Evolutionary conservation across 92 coral and sea anemone species (phyloP), one percentile per base, ranked within the genome.

Genomic region (Heliopora coerulea): DNA sequence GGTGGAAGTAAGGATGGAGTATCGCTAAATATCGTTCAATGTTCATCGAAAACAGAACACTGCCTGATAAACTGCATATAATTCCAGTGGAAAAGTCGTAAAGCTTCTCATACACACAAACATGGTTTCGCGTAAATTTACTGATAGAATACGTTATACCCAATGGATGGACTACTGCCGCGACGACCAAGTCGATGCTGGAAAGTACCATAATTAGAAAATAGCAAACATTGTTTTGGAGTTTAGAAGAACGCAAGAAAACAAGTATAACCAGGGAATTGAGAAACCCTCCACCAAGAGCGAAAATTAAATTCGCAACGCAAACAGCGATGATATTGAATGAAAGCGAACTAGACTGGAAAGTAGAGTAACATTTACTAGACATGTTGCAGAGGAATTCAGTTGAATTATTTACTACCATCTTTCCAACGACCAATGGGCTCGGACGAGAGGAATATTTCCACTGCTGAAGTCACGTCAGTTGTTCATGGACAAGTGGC

Each of bases 261-360:
- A 29, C 33, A 27, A 6, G 27, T 6, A 58, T 26, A 58, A 58
- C 64, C 19, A 58, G 27, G 27, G 35, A 30, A 29, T 58, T 58
- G 42, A 37, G 42, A 37, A 37, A 10, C 9, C 69, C 24, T 48
- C 78, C 77, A 24, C 26, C 20, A 8, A 39, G 18, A 9, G 54
- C 1, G 21, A 83, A 57, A 1, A 14, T 54, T 13, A 33, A 3
- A 42, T 50, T 54, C 20, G 79, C 8, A 8, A 79, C 84, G 24
- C 77, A 80, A 5, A 84, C 79, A 39, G 72, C 77, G 21, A 84
- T 58, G 12, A 76, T 42, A 33, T 72, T 84, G 64, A 79, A 59
- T 25, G 73, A 58, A 13, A 84, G 73, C 13, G 64, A 79, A 12
- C 29, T 34, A 3, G 80, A 73, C 31, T 62, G 76, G 33, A 81